Base-by-base conservation (phyloP, 2,113 vertebrate genomes). In the Sorex araneus region DNA sequence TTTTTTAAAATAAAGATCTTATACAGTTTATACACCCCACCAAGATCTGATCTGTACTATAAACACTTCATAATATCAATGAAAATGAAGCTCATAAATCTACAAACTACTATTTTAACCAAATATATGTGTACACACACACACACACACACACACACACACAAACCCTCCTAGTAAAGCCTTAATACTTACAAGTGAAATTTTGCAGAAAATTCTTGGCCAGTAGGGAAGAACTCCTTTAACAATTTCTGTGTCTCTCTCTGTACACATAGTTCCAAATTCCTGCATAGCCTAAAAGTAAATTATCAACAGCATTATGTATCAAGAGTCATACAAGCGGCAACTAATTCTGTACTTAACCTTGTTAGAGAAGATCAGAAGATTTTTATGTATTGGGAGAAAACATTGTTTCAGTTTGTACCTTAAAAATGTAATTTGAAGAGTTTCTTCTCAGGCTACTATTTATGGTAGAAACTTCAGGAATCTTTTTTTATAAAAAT, bases 211-310 rank as follows among this genome's bases (percentile, higher is more conserved):
- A 96, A 99, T 99, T 96, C 99, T 98, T 9, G 99, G 99, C 99
- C 99, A 99, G 85, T 99, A 99, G 16, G 99, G 99, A 88, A 99
- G 99, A 87, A 99, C 99, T 63, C 99, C 99, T 98, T 99, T 99
- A 8, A 99, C 99, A 90, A 98, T 96, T 94, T 99, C 99, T 0
- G 98, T 96, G 36, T 99, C 98, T 96, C 99, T 98, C 84, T 99
- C 99, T 92, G 99, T 98, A 97, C 99, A 99, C 99, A 99, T 99
- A 18, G 95, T 93, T 64, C 99, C 99, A 98, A 99, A 99, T 95
- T 99, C 99, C 79, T 99, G 99, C 95, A 99, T 99, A 92, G 99
- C 99, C 99, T 99, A 93, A 95, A 97, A 90, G 34, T 34, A 91
- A 91, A 81, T 83, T 28, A 87, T 89, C 86, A 91, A 84, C n/a